Evolutionary conservation across 1,140 invertebrate species (phyloP), one percentile per base, ranked within the genome.

Genomic region (Laupala kohalensis): DNA sequence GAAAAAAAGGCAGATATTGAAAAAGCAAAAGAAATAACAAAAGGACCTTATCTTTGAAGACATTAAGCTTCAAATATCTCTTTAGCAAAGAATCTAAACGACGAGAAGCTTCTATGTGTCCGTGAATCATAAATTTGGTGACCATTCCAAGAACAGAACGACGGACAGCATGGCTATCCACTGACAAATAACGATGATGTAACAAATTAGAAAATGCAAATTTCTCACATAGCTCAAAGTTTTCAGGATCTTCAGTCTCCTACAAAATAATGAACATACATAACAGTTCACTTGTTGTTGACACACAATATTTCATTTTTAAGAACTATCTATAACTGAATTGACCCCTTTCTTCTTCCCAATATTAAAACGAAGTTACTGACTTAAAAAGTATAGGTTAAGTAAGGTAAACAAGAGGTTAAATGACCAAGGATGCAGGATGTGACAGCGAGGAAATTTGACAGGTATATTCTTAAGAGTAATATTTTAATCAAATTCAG

Each of bases 181-280:
- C 76, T 4, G 81, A 81, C 6, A 82, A 73, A 66, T 78, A 83
- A 25, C 79, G 77, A 73, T 83, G 81, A 64, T 83, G 78, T 71
- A 82, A 81, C 3, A 83, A 79, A 73, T 80, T 81, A 19, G 80
- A 80, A 3, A 80, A 70, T n/a, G 80, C 81, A 73, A 77, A 82
- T 63, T 79, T 78, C 73, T 83, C 81, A 66, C 80, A 83, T 28
- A 80, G 74, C 6, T 75, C 75, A 77, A 82, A 83, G 64, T 78
- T 79, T 74, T 82, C 79, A 13, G 37, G 37, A 53, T 53, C 37
- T 53, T 53, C 37, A 13, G 9, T 53, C 19, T 53, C 37, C 37
- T 53, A 19, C 4, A n/a, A n/a, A n/a, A n/a, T n/a, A n/a, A n/a
- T n/a, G n/a, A n/a, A n/a, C n/a, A n/a, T n/a, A n/a, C n/a, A n/a